phyloP scores from a whole-genome alignment of 2,113 vertebrate genomes.

The Sinocyclocheilus anshuiensis region DNA sequence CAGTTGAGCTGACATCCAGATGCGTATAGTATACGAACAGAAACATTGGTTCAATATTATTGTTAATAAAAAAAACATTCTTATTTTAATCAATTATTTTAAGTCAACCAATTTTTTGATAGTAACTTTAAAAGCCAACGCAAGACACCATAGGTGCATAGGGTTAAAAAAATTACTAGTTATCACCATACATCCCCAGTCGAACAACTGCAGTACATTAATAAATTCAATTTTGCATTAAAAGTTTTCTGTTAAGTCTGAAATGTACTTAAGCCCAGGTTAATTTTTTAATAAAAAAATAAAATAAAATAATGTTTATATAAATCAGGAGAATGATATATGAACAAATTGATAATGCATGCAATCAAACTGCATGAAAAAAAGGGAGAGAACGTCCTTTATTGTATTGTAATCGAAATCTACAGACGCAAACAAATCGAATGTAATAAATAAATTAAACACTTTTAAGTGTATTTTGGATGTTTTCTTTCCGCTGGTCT shows the following conservation, averaged over 20 bases:
- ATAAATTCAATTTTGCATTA: background rate
- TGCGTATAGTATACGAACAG: background rate
- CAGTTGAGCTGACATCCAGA: background rate
- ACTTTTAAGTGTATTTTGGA: background rate
- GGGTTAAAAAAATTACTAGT: background rate
- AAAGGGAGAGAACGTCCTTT: too few relatives aligned
- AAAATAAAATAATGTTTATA: background rate
- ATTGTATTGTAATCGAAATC: background rate
- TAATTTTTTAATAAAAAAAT: background rate
- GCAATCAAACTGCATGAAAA: too few relatives aligned
- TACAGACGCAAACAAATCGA: background rate
- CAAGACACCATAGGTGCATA: background rate
- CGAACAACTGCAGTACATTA: background rate
- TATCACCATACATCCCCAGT: background rate
- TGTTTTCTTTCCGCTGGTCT: background rate
- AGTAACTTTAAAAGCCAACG: too few relatives aligned
- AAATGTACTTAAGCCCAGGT: background rate
- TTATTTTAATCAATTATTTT: background rate
- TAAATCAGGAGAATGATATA: background rate
- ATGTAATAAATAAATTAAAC: background rate
- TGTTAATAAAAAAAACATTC: conserved; percentile 62
- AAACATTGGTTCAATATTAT: conserved; percentile 32
- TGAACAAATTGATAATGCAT: background rate
- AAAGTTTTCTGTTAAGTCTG: background rate
- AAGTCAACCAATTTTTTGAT: too few relatives aligned